phyloP scores from a whole-genome alignment of 2,797 vertebrate species.

The Poeciliopsis turneri region DNA sequence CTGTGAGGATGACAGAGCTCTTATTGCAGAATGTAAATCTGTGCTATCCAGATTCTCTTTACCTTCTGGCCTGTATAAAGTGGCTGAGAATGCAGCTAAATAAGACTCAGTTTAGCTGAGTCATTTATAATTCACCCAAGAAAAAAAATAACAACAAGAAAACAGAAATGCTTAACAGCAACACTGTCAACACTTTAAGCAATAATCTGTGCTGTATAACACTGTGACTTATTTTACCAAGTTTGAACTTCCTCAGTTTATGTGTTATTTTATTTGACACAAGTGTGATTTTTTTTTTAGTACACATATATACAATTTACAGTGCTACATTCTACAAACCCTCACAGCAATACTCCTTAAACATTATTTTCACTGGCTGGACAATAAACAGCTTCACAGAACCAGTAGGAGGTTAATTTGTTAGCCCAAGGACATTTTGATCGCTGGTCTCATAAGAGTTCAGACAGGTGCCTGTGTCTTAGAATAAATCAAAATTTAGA shows the following conservation, averaged over 20 bases:
- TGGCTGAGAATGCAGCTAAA: slow-evolving; percentile 23
- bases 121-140: slow-evolving; percentile 26
- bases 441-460: slow-evolving; percentile 36
- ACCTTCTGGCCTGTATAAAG: slow-evolving; percentile 18
- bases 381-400: slow-evolving; percentile 57
- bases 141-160: slow-evolving; percentile 1
- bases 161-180: slow-evolving; percentile 16
- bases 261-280: slow-evolving; percentile 24
- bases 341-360: slow-evolving; percentile 21
- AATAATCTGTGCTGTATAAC: slow-evolving; percentile 11
- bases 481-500: slow-evolving; percentile 41
- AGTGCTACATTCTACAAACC: slow-evolving; percentile 4
- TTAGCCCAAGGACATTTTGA: slow-evolving; percentile 58
- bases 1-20: slow-evolving; percentile 32
- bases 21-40: slow-evolving; percentile 33
- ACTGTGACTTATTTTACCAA: not conserved
- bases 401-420: slow-evolving; percentile 57
- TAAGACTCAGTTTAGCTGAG: slow-evolving; percentile 30
- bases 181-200: slow-evolving; percentile 24
- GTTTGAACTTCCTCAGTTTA: slow-evolving; percentile 4
- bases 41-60: slow-evolving; percentile 29
- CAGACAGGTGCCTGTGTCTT: slow-evolving; percentile 29
- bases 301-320: not conserved
- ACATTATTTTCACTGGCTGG: slow-evolving; percentile 46
- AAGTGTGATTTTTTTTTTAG: not conserved